Percentiles rank a stretch among this genome's conserved stretches.
Evolutionary conservation across 2,113 vertebrate genomes (phyloP).

Genomic region (Sturnira hondurensis): DNA sequence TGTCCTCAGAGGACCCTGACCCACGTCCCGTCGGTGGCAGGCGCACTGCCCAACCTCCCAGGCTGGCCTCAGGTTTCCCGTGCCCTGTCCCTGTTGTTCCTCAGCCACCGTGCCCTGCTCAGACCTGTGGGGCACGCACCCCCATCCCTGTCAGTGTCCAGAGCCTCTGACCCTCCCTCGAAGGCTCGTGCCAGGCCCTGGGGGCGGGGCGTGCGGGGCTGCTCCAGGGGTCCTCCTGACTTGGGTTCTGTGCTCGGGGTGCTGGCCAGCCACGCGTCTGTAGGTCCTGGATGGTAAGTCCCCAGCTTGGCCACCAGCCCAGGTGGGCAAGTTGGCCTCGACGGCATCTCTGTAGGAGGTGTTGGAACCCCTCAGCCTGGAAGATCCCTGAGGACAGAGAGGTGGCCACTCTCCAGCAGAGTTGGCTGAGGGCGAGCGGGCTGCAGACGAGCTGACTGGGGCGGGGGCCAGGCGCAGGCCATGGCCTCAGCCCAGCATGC

Average conservation of each 20-base stretch:
- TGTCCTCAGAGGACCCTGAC: fast-evolving
- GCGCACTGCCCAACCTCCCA: fast-evolving
- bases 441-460: not conserved
- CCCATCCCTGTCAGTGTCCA: not conserved
- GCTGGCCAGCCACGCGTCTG: not conserved
- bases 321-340: fast-evolving
- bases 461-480: not conserved
- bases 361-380: not conserved
- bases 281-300: not conserved
- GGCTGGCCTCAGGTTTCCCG: not conserved
- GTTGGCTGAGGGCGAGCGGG: not conserved
- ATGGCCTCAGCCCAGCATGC: not conserved
- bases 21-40: fast-evolving
- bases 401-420: not conserved
- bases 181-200: not conserved
- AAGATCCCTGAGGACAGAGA: not conserved
- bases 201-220: not conserved
- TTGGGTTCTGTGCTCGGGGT: fast-evolving
- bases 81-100: too few relatives aligned
- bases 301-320: fast-evolving
- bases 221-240: not conserved
- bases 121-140: not conserved
- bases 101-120: not conserved
- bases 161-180: not conserved
- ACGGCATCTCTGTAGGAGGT: fast-evolving